Conservation (phyloP, 2,113 vertebrate genomes). For the Hippotragus niger region DNA sequence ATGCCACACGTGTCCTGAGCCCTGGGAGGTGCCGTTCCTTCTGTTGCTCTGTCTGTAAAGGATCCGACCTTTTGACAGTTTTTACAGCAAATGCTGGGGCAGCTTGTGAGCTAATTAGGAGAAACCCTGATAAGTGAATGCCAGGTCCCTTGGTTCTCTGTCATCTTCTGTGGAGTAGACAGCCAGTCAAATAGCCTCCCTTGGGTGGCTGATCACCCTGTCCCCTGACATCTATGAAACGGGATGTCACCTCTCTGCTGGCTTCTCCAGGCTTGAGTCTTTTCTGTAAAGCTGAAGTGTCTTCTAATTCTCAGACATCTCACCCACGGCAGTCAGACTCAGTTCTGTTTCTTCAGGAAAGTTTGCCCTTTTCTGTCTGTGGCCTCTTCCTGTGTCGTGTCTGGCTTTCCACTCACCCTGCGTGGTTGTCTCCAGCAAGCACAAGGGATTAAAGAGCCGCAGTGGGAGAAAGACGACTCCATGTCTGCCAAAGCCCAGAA, state of each 20-base stretch:
- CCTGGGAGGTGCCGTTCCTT: neutral
- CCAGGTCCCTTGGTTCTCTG: neutral
- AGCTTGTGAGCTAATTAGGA: slow-evolving; percentile 55
- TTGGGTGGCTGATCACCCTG: neutral
- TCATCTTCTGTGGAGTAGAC: neutral
- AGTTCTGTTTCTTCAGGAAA: neutral
- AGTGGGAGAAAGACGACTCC: neutral
- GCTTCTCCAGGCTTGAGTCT: neutral
- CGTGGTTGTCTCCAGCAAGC: neutral
- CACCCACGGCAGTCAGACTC: neutral
- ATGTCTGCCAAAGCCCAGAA: neutral
- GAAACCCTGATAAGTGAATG: slow-evolving; percentile 10
- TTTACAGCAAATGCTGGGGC: slow-evolving; percentile 34
- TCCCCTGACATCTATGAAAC: neutral
- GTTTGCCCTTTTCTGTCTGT: neutral
- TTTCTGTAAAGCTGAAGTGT: neutral
- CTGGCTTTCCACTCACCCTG: neutral
- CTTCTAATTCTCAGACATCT: neutral
- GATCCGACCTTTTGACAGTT: neutral
- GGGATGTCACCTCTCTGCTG: neutral
- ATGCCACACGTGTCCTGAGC: neutral
- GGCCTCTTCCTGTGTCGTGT: neutral
- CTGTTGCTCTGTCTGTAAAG: neutral
- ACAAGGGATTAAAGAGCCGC: neutral
- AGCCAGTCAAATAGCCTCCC: neutral